Base-by-base conservation (phyloP, 2,113 vertebrate genomes). In the Clarias gariepinus region DNA sequence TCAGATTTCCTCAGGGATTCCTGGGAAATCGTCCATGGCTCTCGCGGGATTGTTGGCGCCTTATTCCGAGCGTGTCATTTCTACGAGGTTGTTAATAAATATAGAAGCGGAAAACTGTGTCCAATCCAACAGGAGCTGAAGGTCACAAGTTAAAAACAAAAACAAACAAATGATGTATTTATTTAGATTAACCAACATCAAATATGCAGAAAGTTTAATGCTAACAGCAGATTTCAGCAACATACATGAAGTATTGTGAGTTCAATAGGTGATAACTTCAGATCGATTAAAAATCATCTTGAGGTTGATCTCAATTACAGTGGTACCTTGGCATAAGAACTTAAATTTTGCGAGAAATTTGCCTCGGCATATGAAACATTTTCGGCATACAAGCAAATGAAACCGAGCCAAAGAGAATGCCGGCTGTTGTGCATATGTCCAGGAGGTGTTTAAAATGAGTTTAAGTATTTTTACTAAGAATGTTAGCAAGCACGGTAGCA, bases 1-100 rank as follows among this genome's bases (percentile, higher is more conserved):
- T 78, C 36, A 71, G 61, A 90, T 90, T 88, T 91, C 87, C 88
- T 84, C 77, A 36, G 68, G 78, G 81, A 87, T 53, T 23, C 76
- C 71, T 61, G 2, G 41, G 30, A 86, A 85, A 74, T 83, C 36
- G 66, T 53, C 66, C 60, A 52, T 53, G 79, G 61, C 83, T 77
- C 25, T 66, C 66, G n/a, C 47, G n/a, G 47, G 79, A 79, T 83
- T 63, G 25, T 60, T 30, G 36, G 52, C 16, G 25, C 55, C n/a
- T 30, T 41, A 19, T 28, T 66, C 36, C 2, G 12, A 25, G 11
- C 11, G 21, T 73, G 58, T 78, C 82, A 71, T 88, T 76, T 78
- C 85, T 58, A 60, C n/a, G 16, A 41, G 57, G 77, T 84, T 52
- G 36, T 86, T 74, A 86, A 71, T 30, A 52, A 57, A 58, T 11